phyloP scores from a whole-genome alignment of 2,888 invertebrate species.

The Napeogenes inachia region DNA sequence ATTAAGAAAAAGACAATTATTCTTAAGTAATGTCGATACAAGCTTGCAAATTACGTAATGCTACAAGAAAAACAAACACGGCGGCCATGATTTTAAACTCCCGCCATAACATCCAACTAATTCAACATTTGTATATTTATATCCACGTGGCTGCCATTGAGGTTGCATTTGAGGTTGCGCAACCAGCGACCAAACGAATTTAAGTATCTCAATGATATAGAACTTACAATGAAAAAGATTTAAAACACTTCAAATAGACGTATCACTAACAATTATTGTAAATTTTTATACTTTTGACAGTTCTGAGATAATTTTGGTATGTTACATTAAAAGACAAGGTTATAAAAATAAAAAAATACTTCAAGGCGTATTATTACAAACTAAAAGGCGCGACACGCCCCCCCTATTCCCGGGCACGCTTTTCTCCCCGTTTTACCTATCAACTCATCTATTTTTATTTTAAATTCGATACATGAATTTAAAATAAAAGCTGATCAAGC shows the following conservation, averaged over 20 bases:
- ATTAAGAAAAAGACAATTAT: slow-evolving; percentile 22
- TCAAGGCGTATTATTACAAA: slow-evolving; percentile 21
- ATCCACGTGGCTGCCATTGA: slow-evolving; percentile 22
- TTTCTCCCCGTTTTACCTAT: neutral
- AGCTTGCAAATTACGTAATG: slow-evolving; percentile 21
- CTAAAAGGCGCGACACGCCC: slow-evolving; percentile 30
- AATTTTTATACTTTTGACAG: too few species aligned
- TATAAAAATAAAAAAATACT: slow-evolving; percentile 1
- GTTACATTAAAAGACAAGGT: neutral
- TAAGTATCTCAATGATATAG: neutral
- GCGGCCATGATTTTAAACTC: slow-evolving; percentile 7
- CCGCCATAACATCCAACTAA: slow-evolving; percentile 20
- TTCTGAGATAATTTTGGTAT: slow-evolving; percentile 4
- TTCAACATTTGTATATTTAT: slow-evolving; percentile 32
- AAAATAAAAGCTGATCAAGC: too few species aligned
- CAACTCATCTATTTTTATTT: too few species aligned
- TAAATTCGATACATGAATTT: too few species aligned
- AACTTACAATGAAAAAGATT: neutral
- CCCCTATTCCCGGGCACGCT: slow-evolving; percentile 10
- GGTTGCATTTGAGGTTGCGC: slow-evolving; percentile 24
- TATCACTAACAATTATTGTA: too few species aligned
- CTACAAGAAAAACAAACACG: slow-evolving; percentile 9
- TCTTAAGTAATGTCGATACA: slow-evolving; percentile 15
- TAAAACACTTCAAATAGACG: neutral
- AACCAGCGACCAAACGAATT: slow-evolving; percentile 12